Conservation (phyloP, 2,797 vertebrate genomes). For the Pterois miles region DNA sequence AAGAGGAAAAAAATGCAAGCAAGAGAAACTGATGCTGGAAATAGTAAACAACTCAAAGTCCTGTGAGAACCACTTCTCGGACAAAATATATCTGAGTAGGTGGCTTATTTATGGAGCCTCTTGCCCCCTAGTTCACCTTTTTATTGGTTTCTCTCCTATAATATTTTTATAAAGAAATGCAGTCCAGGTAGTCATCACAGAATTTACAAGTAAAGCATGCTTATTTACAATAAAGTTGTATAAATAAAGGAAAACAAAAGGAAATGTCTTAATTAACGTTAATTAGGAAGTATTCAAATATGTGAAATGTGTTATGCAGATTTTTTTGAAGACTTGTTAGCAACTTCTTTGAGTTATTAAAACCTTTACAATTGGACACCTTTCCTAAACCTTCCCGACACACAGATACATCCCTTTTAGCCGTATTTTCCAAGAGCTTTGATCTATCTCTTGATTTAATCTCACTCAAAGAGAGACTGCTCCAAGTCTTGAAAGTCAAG, state of each 20-base stretch:
- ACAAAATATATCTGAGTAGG: not conserved
- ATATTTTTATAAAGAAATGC: not conserved
- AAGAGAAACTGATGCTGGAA: constrained; percentile 27
- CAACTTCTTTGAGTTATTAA: constrained; percentile 34
- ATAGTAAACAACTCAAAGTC: constrained; percentile 35
- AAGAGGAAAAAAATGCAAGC: constrained; percentile 16
- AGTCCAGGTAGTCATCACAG: not conserved
- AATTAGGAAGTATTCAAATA: not conserved
- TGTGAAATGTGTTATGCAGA: not conserved
- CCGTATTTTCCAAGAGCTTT: constrained; percentile 60
- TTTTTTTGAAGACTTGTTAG: constrained; percentile 21
- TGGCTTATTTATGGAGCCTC: constrained; percentile 1
- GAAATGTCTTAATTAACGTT: not conserved
- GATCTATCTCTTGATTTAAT: constrained; percentile 74
- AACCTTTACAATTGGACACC: constrained; percentile 18
- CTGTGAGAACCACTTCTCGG: not conserved
- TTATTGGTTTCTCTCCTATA: not conserved
- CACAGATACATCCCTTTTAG: constrained; percentile 21
- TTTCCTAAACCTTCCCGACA: constrained; percentile 28
- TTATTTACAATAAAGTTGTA: not conserved
- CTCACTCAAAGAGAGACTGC: constrained; percentile 57
- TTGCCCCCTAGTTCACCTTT: not conserved
- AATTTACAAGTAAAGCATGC: not conserved
- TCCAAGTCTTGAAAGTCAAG: constrained; percentile 70
- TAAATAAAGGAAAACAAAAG: not conserved